These are phyloP conservation scores for Trissonchulus latispiculum DNA, from an alignment of 2,888 invertebrate genomes.

Conservation along the genomic window DNA sequence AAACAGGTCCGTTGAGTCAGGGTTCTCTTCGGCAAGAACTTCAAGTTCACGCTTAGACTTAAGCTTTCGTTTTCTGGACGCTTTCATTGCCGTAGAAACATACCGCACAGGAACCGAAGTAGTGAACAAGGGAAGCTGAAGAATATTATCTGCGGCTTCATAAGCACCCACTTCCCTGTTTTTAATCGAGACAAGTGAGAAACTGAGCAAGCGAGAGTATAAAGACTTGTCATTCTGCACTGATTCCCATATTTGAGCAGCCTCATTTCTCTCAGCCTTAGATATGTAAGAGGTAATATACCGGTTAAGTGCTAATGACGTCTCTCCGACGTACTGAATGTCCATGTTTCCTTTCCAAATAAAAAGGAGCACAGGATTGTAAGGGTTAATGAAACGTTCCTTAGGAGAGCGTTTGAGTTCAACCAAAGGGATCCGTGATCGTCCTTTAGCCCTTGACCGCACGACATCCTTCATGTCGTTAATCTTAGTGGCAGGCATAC, in stretches of 20 bases:
- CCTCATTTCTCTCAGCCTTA: constrained; percentile 4
- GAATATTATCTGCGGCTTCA: constrained; percentile 4
- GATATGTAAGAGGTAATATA: constrained; percentile 16
- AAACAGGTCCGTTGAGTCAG: not conserved
- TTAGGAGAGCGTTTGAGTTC: not conserved
- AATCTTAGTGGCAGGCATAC: not conserved
- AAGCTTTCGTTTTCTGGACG: not conserved
- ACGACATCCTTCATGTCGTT: not conserved
- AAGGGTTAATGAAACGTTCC: constrained; percentile 16
- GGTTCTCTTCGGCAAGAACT: not conserved
- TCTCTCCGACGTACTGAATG: constrained; percentile 19
- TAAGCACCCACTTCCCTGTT: constrained; percentile 6
- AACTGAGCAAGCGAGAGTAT: not conserved
- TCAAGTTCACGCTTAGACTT: not conserved
- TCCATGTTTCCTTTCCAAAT: constrained; percentile 22
- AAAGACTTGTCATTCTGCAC: not conserved
- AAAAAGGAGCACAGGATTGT: constrained; percentile 14
- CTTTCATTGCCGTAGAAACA: not conserved
- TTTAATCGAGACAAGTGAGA: not conserved
- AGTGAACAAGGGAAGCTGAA: not conserved
- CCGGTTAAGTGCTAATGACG: not conserved
- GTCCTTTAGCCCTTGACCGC: not conserved
- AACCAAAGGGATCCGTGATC: not conserved
- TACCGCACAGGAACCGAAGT: not conserved
- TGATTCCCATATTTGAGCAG: not conserved